Evolutionary conservation across 2,888 invertebrate species (phyloP).

Genomic region (Periphyllus acericola): DNA sequence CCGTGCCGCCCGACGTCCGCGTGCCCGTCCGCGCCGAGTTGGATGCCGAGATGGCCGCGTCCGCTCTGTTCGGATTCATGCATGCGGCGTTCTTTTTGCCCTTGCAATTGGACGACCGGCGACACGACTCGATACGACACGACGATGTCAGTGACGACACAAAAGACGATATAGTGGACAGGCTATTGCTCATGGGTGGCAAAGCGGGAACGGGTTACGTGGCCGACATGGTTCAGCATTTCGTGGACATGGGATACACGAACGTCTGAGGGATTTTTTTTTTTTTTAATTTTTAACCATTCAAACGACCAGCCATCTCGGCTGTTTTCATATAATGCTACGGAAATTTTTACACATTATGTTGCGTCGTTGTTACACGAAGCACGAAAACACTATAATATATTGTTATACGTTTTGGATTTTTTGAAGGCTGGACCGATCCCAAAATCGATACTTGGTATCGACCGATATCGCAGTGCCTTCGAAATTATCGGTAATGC

Average conservation of each 20-base stretch:
- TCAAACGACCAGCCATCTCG: too few species aligned
- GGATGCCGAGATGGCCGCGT: not conserved
- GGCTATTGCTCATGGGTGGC: conserved; percentile 45
- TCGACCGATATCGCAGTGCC: too few species aligned
- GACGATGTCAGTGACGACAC: conserved; percentile 36
- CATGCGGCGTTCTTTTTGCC: conserved; percentile 63
- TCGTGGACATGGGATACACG: conserved; percentile 65
- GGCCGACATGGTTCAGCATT: conserved; percentile 63
- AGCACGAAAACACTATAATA: too few species aligned
- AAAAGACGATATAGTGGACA: not conserved
- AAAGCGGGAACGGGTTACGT: conserved; percentile 55
- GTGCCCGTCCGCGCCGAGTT: not conserved
- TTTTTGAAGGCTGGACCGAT: too few species aligned
- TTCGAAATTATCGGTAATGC: too few species aligned
- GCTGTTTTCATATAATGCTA: too few species aligned
- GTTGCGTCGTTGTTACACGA: too few species aligned
- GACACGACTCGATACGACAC: too few species aligned
- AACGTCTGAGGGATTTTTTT: not conserved
- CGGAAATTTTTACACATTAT: too few species aligned
- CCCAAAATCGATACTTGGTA: too few species aligned
- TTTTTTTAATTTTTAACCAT: too few species aligned
- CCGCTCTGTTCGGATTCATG: conserved; percentile 58
- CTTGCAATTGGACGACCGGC: not conserved
- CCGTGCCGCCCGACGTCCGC: conserved; percentile 8
- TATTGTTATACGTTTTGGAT: too few species aligned